Percentiles rank a stretch among this genome's conserved stretches.
These are phyloP conservation scores for Lophius piscatorius DNA, from an alignment of 2,113 vertebrate species.

Conservation along the genomic window DNA sequence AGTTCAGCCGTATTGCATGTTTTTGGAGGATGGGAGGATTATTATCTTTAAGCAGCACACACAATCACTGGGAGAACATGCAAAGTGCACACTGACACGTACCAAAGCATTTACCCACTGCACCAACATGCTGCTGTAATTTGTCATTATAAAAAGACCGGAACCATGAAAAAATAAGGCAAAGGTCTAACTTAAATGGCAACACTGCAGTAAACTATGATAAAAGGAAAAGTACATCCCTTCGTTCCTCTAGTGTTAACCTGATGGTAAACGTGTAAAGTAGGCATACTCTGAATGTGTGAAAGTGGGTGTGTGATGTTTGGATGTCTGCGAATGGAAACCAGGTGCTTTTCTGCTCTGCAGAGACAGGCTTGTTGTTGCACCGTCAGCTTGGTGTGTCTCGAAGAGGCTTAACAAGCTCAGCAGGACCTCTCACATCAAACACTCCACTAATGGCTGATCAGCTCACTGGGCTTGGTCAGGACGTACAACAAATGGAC, in stretches of 20 bases:
- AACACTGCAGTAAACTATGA: too few species aligned
- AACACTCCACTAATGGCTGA: slow-evolving; percentile 61
- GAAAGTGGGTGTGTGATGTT: slow-evolving; percentile 11
- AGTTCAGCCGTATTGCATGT: too few species aligned
- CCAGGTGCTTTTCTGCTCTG: slow-evolving; percentile 62
- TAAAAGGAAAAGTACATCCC: slow-evolving; percentile 7
- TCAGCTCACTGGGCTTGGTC: slow-evolving; percentile 45
- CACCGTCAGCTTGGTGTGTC: slow-evolving; percentile 61
- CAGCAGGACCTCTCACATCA: slow-evolving; percentile 63
- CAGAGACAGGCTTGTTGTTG: slow-evolving; percentile 47
- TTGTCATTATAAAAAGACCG: too few species aligned
- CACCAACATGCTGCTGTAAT: too few species aligned
- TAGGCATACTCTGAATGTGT: neutral
- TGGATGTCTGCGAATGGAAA: slow-evolving; percentile 60
- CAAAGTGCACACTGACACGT: too few species aligned
- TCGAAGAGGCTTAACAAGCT: slow-evolving; percentile 54
- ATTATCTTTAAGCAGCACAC: too few species aligned
- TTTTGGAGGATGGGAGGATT: too few species aligned
- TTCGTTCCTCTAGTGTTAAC: slow-evolving; percentile 22
- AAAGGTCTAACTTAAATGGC: too few species aligned
- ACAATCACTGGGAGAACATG: too few species aligned
- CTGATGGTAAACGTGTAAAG: slow-evolving; percentile 6
- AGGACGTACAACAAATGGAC: slow-evolving; percentile 46
- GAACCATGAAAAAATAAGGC: too few species aligned
- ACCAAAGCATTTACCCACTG: too few species aligned